Evolutionary conservation across 2,888 invertebrate species (phyloP), one percentile per base, ranked within the genome.

Genomic region (Sinhomidia bicolor): DNA sequence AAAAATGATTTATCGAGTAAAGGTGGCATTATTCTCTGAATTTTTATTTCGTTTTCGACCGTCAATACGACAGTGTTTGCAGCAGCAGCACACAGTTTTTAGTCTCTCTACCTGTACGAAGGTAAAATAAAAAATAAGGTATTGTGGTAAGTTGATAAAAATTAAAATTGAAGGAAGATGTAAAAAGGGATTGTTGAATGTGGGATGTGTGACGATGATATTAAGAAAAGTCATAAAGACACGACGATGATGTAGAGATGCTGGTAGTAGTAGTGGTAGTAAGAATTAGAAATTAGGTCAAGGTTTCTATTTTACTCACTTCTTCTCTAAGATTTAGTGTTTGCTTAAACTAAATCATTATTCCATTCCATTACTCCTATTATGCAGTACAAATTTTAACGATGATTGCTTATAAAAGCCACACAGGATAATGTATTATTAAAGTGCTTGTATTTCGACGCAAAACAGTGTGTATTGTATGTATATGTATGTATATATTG

Each of bases 231-330:
- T 71, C 83, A 83, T 82, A 51, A 80, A 80, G 62, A 65, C 65
- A 65, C 41, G 20, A 20, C 17, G 44, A n/a, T n/a, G n/a, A n/a
- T n/a, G n/a, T n/a, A n/a, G n/a, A n/a, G n/a, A n/a, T 36, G 41
- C 44, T 79, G 32, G 54, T 79, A 36, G 68, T 51, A 3, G 7
- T 7, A 36, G 36, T 36, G n/a, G n/a, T 7, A 36, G 36, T 5
- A 36, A 32, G 76, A 84, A 62, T 62, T 84, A 60, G 41, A 84
- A 84, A 84, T 84, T 74, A 44, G 41, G 84, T 76, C 84, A 84
- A 84, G 84, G 76, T 76, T 76, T 44, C 29, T 62, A 84, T 76
- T 84, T 84, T 74, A 76, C 74, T 57, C 44, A 60, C 57, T 76
- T 76, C 17, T 65, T 32, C n/a, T n/a, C 54, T 20, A 74, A 62